phyloP scores from a whole-genome alignment of 2,888 invertebrate genomes.

The Gymnosoma rotundatum region DNA sequence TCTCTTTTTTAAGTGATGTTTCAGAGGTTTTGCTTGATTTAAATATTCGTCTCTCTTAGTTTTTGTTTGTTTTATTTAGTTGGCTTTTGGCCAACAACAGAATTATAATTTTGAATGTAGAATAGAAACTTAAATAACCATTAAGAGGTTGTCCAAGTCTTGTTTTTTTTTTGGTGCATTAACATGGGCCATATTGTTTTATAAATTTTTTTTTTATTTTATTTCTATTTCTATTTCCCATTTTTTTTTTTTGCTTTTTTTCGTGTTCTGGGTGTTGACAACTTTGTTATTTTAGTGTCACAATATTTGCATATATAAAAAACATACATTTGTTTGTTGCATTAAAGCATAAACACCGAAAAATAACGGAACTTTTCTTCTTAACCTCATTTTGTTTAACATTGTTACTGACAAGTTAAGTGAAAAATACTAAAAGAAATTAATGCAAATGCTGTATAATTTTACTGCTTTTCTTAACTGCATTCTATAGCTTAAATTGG shows the following conservation, averaged over 20 bases:
- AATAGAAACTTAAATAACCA: constrained; percentile 66
- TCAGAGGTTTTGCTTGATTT: background rate
- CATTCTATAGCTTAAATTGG: no score
- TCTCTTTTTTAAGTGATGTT: constrained; percentile 14
- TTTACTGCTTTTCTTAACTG: no score
- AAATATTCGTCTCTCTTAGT: no score
- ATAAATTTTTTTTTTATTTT: constrained; percentile 21
- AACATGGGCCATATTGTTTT: constrained; percentile 62
- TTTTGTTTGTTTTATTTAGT: constrained; percentile 18
- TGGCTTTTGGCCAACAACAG: constrained; percentile 55
- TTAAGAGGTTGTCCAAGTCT: constrained; percentile 53
- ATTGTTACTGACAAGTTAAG: no score
- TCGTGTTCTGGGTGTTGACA: constrained; percentile 57
- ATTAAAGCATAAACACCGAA: background rate
- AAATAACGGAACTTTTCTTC: constrained; percentile 13
- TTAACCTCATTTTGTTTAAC: constrained; percentile 31
- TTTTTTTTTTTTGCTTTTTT: background rate
- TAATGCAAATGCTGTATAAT: no score
- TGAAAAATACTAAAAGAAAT: no score
- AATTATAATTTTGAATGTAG: constrained; percentile 52
- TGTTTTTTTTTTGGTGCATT: constrained; percentile 2
- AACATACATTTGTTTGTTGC: constrained; percentile 17
- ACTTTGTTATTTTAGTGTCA: constrained; percentile 57
- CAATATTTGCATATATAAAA: constrained; percentile 57
- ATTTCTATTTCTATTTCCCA: constrained; percentile 22